Conservation (phyloP, 2,113 vertebrate genomes). For the Plotosus lineatus region DNA sequence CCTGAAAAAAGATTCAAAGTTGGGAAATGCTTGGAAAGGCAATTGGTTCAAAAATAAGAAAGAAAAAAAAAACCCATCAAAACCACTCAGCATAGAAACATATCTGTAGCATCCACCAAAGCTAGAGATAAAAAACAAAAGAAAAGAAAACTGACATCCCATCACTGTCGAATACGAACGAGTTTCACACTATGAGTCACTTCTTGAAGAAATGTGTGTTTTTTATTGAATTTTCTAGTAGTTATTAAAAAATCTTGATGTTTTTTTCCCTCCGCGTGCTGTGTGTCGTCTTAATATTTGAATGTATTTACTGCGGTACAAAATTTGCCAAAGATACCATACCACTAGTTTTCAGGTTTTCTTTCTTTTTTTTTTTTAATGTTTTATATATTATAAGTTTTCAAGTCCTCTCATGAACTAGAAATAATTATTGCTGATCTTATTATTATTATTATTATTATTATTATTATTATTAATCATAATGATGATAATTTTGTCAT, state of each 20-base stretch:
- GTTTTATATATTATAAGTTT: slow-evolving; percentile 69
- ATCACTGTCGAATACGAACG: slow-evolving; percentile 82
- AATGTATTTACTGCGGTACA: slow-evolving; percentile 99
- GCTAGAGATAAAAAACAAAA: slow-evolving; percentile 80
- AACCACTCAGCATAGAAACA: slow-evolving; percentile 63
- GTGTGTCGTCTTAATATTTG: slow-evolving; percentile 99
- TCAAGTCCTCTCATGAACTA: slow-evolving; percentile 65
- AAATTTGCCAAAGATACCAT: slow-evolving; percentile 99
- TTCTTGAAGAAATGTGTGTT: slow-evolving; percentile 97
- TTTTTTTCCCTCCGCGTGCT: slow-evolving; percentile 88
- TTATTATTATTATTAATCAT: slow-evolving; percentile 49
- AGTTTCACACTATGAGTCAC: slow-evolving; percentile 66
- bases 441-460: slow-evolving; percentile 49
- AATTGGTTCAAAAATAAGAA: slow-evolving; percentile 44
- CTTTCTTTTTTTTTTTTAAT: slow-evolving; percentile 62
- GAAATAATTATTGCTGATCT: slow-evolving; percentile 71
- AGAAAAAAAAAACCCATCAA: slow-evolving; percentile 54
- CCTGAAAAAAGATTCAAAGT: neutral
- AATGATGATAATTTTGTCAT: slow-evolving; percentile 66
- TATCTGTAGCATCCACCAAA: slow-evolving; percentile 88
- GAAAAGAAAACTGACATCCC: slow-evolving; percentile 78
- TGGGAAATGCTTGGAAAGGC: slow-evolving; percentile 45
- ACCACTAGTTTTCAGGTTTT: slow-evolving; percentile 81
- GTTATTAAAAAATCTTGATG: slow-evolving; percentile 86
- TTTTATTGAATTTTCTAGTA: slow-evolving; percentile 99